phyloP scores from a whole-genome alignment of 2,113 vertebrate species.

The Erythrocercus mccallii region DNA sequence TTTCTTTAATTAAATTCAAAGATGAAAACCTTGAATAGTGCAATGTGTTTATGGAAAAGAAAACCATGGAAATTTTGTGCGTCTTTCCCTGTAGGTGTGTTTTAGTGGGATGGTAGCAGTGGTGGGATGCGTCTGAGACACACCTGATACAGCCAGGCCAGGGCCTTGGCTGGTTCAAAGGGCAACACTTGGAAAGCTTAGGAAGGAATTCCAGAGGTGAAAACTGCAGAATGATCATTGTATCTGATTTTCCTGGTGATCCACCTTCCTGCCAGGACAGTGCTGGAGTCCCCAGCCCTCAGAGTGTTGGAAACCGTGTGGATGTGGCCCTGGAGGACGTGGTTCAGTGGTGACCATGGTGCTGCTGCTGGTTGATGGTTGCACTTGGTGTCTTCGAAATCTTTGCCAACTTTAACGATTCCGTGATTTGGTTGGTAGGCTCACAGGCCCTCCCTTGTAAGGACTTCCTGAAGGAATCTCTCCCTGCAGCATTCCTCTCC shows the following conservation, averaged over 20 bases:
- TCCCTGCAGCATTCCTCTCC: neutral
- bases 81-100: neutral
- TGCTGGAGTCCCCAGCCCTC: neutral
- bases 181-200: neutral
- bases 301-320: fast-evolving
- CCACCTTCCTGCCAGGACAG: neutral
- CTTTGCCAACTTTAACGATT: neutral
- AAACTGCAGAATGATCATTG: neutral
- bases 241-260: neutral
- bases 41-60: neutral
- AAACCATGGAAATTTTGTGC: fast-evolving
- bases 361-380: neutral
- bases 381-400: neutral
- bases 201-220: neutral
- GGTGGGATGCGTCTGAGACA: neutral
- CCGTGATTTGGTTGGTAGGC: neutral
- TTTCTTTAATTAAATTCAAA: slow-evolving; percentile 56
- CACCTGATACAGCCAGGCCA: fast-evolving
- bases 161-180: neutral
- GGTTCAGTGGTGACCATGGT: neutral
- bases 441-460: neutral
- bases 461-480: neutral
- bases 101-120: neutral
- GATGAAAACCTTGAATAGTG: slow-evolving; percentile 14
- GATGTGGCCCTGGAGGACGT: neutral